Conservation (phyloP, 2,113 vertebrate species). For the Tricholaema leucomelas region DNA sequence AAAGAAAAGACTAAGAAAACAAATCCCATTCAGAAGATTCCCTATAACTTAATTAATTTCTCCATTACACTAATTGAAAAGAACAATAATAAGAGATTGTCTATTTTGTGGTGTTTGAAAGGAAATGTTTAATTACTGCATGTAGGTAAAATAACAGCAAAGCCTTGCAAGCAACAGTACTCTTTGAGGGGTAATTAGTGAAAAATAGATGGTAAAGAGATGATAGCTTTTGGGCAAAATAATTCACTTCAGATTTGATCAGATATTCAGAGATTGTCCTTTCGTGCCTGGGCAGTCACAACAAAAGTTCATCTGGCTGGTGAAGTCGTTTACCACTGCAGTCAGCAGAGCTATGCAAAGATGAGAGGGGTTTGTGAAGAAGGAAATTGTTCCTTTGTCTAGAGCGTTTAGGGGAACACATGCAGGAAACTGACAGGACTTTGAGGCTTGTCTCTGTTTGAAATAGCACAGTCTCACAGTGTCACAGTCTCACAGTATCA, state of each 20-base stretch:
- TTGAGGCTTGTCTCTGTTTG: too few relatives aligned
- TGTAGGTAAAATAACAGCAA: conserved; percentile 42
- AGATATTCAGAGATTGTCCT: background rate
- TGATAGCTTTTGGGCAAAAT: conserved; percentile 18
- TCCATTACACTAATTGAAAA: conserved; percentile 36
- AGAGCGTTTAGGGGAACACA: background rate
- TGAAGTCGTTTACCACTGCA: background rate
- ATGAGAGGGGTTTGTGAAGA: background rate
- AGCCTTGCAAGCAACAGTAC: conserved; percentile 17
- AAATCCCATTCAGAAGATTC: conserved; percentile 28
- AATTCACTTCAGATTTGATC: background rate
- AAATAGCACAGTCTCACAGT: too few relatives aligned
- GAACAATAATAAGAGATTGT: conserved; percentile 38
- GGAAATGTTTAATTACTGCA: conserved; percentile 41
- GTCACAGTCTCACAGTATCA: too few relatives aligned
- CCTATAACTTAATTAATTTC: conserved; percentile 53
- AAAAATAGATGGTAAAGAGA: conserved; percentile 36
- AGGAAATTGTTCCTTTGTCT: background rate
- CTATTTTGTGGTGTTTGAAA: conserved; percentile 25
- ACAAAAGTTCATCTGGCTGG: background rate
- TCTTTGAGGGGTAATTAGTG: conserved; percentile 34
- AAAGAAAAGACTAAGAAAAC: background rate
- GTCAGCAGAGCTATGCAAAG: rapidly evolving
- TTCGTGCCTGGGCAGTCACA: background rate
- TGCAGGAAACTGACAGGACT: background rate